Evolutionary conservation across 2,113 vertebrate species (phyloP).

Genomic region (Amia ocellicauda): DNA sequence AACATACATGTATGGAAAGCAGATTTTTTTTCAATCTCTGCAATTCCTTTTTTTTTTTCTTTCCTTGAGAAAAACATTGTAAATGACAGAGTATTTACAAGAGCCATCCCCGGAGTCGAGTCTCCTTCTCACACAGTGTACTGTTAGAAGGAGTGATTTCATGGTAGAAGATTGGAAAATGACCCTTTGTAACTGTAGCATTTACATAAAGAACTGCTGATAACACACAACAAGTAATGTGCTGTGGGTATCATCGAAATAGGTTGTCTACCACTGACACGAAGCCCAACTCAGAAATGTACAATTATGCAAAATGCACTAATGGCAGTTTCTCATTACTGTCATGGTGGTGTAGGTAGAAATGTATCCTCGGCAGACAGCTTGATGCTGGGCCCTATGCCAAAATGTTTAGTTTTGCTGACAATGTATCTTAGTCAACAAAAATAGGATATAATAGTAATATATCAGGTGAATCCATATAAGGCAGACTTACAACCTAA

Average conservation of each 20-base stretch:
- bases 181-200: conserved; percentile 85
- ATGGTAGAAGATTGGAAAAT: conserved; percentile 90
- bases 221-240: conserved; percentile 82
- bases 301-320: conserved; percentile 98
- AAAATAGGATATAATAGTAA: conserved; percentile 77
- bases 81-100: conserved; percentile 53
- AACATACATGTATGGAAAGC: conserved; percentile 46
- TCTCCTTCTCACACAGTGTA: conserved; percentile 62
- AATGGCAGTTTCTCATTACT: conserved; percentile 94
- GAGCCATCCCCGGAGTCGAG: conserved; percentile 51
- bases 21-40: conserved; percentile 24
- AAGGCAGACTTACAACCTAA: conserved; percentile 73
- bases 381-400: conserved; percentile 76
- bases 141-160: conserved; percentile 81
- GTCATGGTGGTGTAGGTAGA: conserved; percentile 81
- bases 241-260: conserved; percentile 78
- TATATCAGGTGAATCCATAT: conserved; percentile 78
- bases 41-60: conserved; percentile 24
- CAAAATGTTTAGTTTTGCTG: conserved; percentile 86
- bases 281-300: conserved; percentile 74
- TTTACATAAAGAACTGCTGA: conserved; percentile 99
- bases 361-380: conserved; percentile 86
- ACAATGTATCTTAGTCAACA: conserved; percentile 90
- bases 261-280: conserved; percentile 92
- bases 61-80: conserved; percentile 42